These are phyloP conservation scores for Copsychus sechellarum DNA, from an alignment of 2,113 vertebrate genomes.

Conservation along the genomic window DNA sequence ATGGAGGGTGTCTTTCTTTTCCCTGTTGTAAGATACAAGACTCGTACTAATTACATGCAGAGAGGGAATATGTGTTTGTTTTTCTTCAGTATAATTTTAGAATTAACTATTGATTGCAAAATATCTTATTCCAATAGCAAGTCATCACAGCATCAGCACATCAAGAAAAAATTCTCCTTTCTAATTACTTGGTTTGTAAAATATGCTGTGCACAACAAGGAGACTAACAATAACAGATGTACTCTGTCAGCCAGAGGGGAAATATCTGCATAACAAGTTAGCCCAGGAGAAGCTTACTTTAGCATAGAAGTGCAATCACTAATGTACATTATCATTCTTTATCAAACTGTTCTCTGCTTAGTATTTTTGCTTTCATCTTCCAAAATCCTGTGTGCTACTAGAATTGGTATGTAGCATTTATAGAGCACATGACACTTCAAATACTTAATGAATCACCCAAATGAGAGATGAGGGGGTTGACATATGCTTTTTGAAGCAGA, in stretches of 20 bases:
- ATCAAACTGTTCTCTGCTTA: neutral
- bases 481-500: neutral
- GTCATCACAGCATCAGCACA: neutral
- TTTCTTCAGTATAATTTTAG: neutral
- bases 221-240: slow-evolving; percentile 49
- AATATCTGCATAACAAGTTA: slow-evolving; percentile 36
- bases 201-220: neutral
- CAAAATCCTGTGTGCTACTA: neutral
- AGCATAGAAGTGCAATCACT: neutral
- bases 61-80: neutral
- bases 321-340: slow-evolving; percentile 14
- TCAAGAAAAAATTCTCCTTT: slow-evolving; percentile 8
- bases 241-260: slow-evolving; percentile 40
- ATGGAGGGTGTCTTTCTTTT: neutral
- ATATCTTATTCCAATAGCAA: slow-evolving; percentile 29
- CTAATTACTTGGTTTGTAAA: slow-evolving; percentile 55
- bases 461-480: neutral
- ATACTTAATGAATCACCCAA: neutral
- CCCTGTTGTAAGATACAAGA: neutral
- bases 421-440: neutral
- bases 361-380: slow-evolving; percentile 2
- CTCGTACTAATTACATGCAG: neutral
- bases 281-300: neutral
- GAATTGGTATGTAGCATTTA: neutral
- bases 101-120: slow-evolving; percentile 41